Conservation (phyloP, 2,888 invertebrate species). For the Pseudolycoriella hygida region DNA sequence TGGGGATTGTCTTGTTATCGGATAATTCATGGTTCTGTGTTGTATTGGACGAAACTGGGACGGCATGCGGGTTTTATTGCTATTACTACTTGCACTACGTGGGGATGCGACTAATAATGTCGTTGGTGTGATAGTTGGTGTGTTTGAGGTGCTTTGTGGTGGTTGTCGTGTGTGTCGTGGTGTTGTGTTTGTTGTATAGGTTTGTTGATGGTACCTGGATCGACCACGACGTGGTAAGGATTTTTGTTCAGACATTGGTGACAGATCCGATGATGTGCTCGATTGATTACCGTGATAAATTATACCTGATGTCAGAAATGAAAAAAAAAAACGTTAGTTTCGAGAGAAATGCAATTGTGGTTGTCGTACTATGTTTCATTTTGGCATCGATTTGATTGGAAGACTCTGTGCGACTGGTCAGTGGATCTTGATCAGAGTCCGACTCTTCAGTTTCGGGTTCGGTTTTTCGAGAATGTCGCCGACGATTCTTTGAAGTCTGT, state of each 20-base stretch:
- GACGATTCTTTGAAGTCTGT: constrained; percentile 37
- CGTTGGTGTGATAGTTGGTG: constrained; percentile 16
- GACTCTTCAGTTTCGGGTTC: constrained; percentile 56
- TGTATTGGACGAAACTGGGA: constrained; percentile 31
- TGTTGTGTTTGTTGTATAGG: constrained; percentile 33
- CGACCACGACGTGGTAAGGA: constrained; percentile 52
- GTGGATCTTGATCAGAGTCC: constrained; percentile 54
- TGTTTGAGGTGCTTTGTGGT: constrained; percentile 18
- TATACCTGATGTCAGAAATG: constrained; percentile 34
- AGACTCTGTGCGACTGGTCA: constrained; percentile 55
- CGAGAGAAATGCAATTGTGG: not conserved
- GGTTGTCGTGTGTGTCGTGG: constrained; percentile 28
- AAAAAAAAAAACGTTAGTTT: not conserved
- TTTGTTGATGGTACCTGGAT: constrained; percentile 42
- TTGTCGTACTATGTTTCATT: constrained; percentile 47
- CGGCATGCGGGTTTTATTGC: constrained; percentile 24
- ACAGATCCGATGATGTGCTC: constrained; percentile 59
- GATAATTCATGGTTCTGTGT: constrained; percentile 28
- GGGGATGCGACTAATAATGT: constrained; percentile 24
- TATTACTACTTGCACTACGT: constrained; percentile 25
- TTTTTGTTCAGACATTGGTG: constrained; percentile 61
- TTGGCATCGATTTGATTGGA: constrained; percentile 56
- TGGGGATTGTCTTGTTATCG: constrained; percentile 26
- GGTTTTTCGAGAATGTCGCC: constrained; percentile 41
- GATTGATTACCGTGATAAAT: constrained; percentile 59